These are phyloP conservation scores for Asarcornis scutulata DNA, from an alignment of 2,113 vertebrate genomes.

Conservation along the genomic window DNA sequence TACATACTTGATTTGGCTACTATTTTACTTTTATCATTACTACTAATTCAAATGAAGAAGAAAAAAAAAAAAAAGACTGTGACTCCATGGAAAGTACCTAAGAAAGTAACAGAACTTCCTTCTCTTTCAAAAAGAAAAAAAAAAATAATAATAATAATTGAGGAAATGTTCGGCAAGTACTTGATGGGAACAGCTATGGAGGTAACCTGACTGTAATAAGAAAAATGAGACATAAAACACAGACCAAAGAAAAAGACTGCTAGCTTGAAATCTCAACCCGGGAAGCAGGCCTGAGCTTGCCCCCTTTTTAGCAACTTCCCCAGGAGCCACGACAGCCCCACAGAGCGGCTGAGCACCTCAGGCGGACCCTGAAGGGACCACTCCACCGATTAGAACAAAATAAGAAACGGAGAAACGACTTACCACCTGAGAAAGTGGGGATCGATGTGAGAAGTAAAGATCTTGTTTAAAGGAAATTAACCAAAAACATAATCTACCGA, in stretches of 20 bases:
- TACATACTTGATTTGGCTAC: neutral
- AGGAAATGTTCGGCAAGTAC: neutral
- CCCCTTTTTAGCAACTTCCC: too few relatives aligned
- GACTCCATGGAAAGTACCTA: neutral
- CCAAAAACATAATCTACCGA: too few relatives aligned
- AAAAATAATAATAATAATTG: neutral
- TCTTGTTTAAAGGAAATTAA: neutral
- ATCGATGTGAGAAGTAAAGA: neutral
- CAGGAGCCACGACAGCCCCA: too few relatives aligned
- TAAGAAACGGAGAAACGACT: neutral
- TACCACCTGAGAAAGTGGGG: neutral
- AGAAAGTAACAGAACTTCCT: neutral
- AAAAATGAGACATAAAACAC: too few relatives aligned
- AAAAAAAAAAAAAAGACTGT: neutral
- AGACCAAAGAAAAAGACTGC: too few relatives aligned
- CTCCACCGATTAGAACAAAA: neutral
- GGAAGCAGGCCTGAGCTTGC: too few relatives aligned
- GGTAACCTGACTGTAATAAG: too few relatives aligned
- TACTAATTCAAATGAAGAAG: neutral
- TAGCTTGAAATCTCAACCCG: too few relatives aligned
- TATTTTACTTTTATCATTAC: neutral
- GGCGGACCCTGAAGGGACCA: too few relatives aligned
- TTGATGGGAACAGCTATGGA: too few relatives aligned
- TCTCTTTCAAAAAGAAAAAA: neutral
- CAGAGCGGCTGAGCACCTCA: too few relatives aligned